A percentile compares a stretch with the other conserved stretches of the same genome.
Conservation (phyloP, 2,797 vertebrate genomes). For the Silurus lanzhouensis region DNA sequence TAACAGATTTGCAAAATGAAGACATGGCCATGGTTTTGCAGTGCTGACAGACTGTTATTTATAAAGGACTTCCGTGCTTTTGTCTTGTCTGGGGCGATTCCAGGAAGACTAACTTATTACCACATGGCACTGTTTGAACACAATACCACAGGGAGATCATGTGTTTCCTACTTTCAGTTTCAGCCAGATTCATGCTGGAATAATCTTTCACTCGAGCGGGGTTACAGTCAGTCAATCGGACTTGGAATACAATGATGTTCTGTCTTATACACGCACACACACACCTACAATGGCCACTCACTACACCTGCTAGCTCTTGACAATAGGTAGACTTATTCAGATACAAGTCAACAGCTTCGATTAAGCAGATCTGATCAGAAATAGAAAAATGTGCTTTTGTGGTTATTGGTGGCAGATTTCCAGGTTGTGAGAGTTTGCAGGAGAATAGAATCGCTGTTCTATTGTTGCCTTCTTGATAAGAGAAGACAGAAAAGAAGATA, state of each 20-base stretch:
- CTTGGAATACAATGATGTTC: not conserved
- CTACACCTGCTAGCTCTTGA: too few relatives aligned
- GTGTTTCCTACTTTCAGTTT: not conserved
- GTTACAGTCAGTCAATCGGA: not conserved
- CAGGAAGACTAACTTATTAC: not conserved
- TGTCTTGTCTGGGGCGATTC: not conserved
- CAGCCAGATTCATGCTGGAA: constrained; percentile 13
- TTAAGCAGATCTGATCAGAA: too few relatives aligned
- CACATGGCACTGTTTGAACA: not conserved
- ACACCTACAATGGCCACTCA: not conserved
- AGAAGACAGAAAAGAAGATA: too few relatives aligned
- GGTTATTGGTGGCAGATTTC: too few relatives aligned
- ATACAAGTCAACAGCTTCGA: too few relatives aligned
- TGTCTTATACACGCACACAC: too few relatives aligned
- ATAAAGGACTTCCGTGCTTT: not conserved
- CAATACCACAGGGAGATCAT: constrained; percentile 5
- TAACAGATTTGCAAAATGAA: not conserved
- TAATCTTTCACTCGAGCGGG: not conserved
- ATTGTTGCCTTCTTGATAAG: too few relatives aligned
- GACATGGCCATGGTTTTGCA: not conserved
- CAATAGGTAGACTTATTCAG: too few relatives aligned
- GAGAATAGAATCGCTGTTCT: too few relatives aligned
- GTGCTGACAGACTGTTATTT: not conserved
- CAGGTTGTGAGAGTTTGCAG: too few relatives aligned
- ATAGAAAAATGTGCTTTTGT: too few relatives aligned